phyloP scores from a whole-genome alignment of 2,888 invertebrate species.

The Epinotia brunnichana region DNA sequence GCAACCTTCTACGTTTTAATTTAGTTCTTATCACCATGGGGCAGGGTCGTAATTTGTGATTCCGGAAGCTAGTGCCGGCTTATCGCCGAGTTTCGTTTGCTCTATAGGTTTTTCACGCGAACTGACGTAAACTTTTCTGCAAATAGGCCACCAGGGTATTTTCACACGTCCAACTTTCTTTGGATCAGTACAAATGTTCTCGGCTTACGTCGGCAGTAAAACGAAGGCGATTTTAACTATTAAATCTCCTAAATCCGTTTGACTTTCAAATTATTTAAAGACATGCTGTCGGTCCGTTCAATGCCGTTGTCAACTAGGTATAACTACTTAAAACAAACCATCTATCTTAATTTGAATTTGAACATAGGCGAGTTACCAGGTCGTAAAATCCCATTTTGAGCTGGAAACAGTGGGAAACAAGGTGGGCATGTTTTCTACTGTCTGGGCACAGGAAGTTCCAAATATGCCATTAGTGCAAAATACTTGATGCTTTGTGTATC shows the following conservation, averaged over 20 bases:
- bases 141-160: slow-evolving; percentile 25
- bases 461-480: no score
- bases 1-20: not conserved
- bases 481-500: no score
- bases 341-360: no score
- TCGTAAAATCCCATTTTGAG: no score
- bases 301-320: no score
- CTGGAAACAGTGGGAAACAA: no score
- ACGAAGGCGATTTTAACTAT: not conserved
- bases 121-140: slow-evolving; percentile 22
- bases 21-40: not conserved
- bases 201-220: not conserved
- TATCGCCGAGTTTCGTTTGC: not conserved
- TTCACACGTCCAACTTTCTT: slow-evolving; percentile 14
- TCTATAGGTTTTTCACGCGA: slow-evolving; percentile 2
- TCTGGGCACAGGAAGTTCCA: no score
- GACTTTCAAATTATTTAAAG: no score
- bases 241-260: not conserved
- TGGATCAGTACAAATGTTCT: slow-evolving; percentile 20
- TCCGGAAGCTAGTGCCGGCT: not conserved
- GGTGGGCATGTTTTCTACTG: no score
- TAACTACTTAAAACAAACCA: no score
- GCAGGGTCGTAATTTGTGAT: slow-evolving; percentile 3
- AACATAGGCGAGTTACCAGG: no score
- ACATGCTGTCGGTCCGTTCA: no score